Evolutionary conservation across 2,113 vertebrate genomes (phyloP), one percentile per base, ranked within the genome.

Genomic region (Pao palembangensis): DNA sequence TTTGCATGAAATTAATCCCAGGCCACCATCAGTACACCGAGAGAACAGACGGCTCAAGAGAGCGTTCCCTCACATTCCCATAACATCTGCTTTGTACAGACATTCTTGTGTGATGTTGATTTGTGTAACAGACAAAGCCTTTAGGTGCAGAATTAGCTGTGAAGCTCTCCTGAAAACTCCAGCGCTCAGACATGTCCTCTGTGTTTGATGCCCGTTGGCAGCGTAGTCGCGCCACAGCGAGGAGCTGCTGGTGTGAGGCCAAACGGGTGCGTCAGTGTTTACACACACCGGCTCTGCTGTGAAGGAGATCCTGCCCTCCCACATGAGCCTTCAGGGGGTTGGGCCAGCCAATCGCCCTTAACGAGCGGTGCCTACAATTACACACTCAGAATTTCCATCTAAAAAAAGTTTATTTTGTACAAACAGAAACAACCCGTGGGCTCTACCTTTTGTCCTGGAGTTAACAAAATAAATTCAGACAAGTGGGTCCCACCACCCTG

Each of bases 381-480:
- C 5, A 63, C 18, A 25, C 28, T 58, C 0, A 5, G 14, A 51
- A 6, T 4, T 23, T 34, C 46, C 25, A 11, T 20, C 8, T 10
- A 67, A 48, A 51, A 51, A 51, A 50, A 28, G 11, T 77, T 76
- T 81, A 80, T 76, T 77, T 50, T 21, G 55, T 76, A 83, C 21
- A 76, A 76, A 76, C 28, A 58, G 47, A 76, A 58, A 61, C 34
- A 13, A 71, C 57, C 54, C 51, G 11, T 23, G 25, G 50, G 55
- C 42, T 23, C 15, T 19, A 53, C 14, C 51, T 41, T 65, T 75
- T 42, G 56, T 75, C 52, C 63, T 60, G 48, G 34, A 54, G 61
- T 78, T 67, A 79, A 79, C 73, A 85, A 85, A 87, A 82, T 75
- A 84, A 60, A 71, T 77, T 77, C 71, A 76, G 58, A 52, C 43